Conservation (phyloP, 37 sponge, comb jelly and placozoan genomes). For the Spongilla lacustris region DNA sequence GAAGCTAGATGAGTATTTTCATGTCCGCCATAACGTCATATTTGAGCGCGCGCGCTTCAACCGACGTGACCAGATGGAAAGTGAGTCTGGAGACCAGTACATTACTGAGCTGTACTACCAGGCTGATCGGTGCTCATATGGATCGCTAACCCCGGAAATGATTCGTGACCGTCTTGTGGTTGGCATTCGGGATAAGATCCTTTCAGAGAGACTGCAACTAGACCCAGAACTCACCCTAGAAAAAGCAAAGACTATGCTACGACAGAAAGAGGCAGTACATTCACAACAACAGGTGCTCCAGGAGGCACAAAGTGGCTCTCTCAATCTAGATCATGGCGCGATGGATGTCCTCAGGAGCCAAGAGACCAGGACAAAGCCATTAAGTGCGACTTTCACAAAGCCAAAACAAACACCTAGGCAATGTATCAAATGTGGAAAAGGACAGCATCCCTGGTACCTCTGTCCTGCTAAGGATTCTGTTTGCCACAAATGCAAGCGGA, state of each 20-base stretch:
- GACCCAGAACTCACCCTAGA: slow-evolving; percentile 41
- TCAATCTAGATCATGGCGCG: neutral
- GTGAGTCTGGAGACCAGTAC: slow-evolving; percentile 22
- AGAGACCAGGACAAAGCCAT: neutral
- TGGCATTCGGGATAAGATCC: slow-evolving; percentile 36
- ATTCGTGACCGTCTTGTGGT: slow-evolving; percentile 40
- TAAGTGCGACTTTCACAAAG: neutral
- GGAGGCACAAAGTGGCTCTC: neutral
- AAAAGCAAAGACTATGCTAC: slow-evolving; percentile 33
- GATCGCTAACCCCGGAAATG: slow-evolving; percentile 16
- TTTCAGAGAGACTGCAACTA: slow-evolving; percentile 37
- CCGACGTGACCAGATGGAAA: slow-evolving; percentile 6
- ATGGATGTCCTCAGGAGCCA: neutral
- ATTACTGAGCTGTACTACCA: slow-evolving; percentile 23
- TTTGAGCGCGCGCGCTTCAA: slow-evolving; percentile 40
- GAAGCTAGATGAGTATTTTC: slow-evolving; percentile 26
- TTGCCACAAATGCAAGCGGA: slow-evolving; percentile 34
- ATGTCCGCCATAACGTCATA: no score
- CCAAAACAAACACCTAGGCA: neutral
- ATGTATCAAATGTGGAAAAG: slow-evolving; percentile 19
- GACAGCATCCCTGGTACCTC: neutral
- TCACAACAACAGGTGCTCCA: slow-evolving; percentile 30
- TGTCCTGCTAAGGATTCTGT: slow-evolving; percentile 44
- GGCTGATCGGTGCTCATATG: slow-evolving; percentile 28
- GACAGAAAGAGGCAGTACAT: slow-evolving; percentile 43